Evolutionary conservation across 1,140 invertebrate genomes (phyloP).

Genomic region (Himalopsyche phryganea): DNA sequence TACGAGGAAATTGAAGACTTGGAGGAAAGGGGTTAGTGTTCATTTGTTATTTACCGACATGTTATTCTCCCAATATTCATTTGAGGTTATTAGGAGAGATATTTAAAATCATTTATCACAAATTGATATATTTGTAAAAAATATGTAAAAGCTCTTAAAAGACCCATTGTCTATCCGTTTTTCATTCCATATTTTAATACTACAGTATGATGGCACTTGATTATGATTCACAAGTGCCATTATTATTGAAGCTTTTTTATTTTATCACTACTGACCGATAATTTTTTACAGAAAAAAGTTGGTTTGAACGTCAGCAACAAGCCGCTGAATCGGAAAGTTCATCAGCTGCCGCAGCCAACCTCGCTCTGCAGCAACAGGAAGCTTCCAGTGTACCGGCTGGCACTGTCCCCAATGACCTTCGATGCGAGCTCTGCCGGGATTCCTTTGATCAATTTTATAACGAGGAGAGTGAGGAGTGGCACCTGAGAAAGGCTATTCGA

Average conservation of each 20-base stretch:
- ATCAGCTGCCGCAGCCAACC: slow-evolving; percentile 40
- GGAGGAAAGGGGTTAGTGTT: slow-evolving; percentile 74
- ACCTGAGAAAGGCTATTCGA: slow-evolving; percentile 76
- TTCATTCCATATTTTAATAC: too few species aligned
- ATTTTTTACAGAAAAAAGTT: slow-evolving; percentile 79
- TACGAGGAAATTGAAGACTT: slow-evolving; percentile 92
- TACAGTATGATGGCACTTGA: too few species aligned
- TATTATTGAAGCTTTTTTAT: too few species aligned
- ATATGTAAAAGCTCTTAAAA: too few species aligned
- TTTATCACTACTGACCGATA: too few species aligned
- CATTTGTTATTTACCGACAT: too few species aligned
- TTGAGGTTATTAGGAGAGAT: too few species aligned
- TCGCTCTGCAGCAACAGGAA: slow-evolving; percentile 51
- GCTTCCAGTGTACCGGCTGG: slow-evolving; percentile 62
- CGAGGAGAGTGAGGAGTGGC: slow-evolving; percentile 95
- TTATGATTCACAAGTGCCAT: too few species aligned
- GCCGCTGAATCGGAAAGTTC: slow-evolving; percentile 42
- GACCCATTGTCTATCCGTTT: too few species aligned
- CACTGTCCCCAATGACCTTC: slow-evolving; percentile 53
- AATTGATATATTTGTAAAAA: too few species aligned
- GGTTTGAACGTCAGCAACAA: slow-evolving; percentile 75
- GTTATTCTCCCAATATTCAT: too few species aligned
- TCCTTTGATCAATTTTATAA: slow-evolving; percentile 91
- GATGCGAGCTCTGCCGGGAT: slow-evolving; percentile 87
- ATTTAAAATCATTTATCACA: too few species aligned